Evolutionary conservation across 2,888 invertebrate genomes (phyloP).

Genomic region (Nyleta sp.): DNA sequence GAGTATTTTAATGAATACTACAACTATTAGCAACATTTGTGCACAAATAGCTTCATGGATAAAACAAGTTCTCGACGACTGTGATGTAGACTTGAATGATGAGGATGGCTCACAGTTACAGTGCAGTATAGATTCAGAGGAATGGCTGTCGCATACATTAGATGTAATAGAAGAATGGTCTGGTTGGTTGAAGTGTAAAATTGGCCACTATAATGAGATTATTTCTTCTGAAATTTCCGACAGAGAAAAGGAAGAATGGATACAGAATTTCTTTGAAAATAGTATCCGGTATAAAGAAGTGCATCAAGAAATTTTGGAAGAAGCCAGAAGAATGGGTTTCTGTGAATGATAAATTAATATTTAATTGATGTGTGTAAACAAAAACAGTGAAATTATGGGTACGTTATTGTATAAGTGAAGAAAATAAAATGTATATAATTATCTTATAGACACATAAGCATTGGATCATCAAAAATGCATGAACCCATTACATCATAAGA

Average conservation of each 20-base stretch:
- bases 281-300: constrained; percentile 72
- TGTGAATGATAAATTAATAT: no score
- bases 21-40: constrained; percentile 62
- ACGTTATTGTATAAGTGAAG: no score
- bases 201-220: constrained; percentile 62
- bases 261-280: constrained; percentile 68
- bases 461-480: no score
- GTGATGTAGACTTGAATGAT: constrained; percentile 67
- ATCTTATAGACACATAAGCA: no score
- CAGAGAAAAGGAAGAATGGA: constrained; percentile 71
- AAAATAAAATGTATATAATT: no score
- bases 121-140: constrained; percentile 66
- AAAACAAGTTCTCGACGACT: constrained; percentile 60
- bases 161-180: constrained; percentile 72
- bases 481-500: no score
- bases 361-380: no score
- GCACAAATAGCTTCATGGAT: constrained; percentile 76
- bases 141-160: constrained; percentile 70
- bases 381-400: no score
- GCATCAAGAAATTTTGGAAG: constrained; percentile 71
- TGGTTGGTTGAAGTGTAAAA: constrained; percentile 69
- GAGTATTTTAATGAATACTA: constrained; percentile 51
- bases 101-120: constrained; percentile 70
- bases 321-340: constrained; percentile 59
- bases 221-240: constrained; percentile 64